phyloP scores from a whole-genome alignment of 2,888 invertebrate genomes.

The Sarcophaga subvicina region DNA sequence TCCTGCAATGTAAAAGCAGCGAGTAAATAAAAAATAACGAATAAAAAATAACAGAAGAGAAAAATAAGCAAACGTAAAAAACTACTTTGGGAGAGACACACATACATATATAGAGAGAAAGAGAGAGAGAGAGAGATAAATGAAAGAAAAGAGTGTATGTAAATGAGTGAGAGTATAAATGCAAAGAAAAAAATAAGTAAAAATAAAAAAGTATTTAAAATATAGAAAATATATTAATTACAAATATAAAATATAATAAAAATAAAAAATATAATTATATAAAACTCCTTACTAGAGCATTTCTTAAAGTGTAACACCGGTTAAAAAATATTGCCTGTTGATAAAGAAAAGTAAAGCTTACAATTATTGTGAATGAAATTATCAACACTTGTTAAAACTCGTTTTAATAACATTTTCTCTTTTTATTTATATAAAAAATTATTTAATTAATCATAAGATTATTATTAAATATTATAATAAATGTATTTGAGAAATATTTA shows the following conservation, averaged over 20 bases:
- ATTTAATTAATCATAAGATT: not conserved
- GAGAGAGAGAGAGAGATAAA: slow-evolving; percentile 16
- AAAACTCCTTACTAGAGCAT: too few species aligned
- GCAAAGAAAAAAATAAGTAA: slow-evolving; percentile 8
- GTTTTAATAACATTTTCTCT: not conserved
- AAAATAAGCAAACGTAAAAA: not conserved
- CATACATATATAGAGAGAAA: not conserved
- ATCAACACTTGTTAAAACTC: too few species aligned
- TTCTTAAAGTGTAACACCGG: not conserved
- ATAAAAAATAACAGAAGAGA: slow-evolving; percentile 15
- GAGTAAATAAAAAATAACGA: slow-evolving; percentile 39
- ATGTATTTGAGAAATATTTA: too few species aligned
- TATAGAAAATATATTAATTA: not conserved
- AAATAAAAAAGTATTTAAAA: not conserved
- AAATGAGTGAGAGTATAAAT: not conserved
- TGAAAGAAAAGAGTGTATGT: not conserved
- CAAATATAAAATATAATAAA: slow-evolving; percentile 1
- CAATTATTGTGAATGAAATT: slow-evolving; percentile 39
- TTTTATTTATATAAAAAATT: not conserved
- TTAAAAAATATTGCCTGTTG: slow-evolving; percentile 18
- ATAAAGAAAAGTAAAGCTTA: slow-evolving; percentile 3
- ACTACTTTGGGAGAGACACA: too few species aligned
- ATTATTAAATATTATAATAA: too few species aligned
- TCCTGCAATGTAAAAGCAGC: slow-evolving; percentile 17
- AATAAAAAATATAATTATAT: not conserved